Percentiles rank a stretch among this genome's conserved stretches.
Evolutionary conservation across 2,797 vertebrate genomes (phyloP).

Genomic region (Coregonus sp.): DNA sequence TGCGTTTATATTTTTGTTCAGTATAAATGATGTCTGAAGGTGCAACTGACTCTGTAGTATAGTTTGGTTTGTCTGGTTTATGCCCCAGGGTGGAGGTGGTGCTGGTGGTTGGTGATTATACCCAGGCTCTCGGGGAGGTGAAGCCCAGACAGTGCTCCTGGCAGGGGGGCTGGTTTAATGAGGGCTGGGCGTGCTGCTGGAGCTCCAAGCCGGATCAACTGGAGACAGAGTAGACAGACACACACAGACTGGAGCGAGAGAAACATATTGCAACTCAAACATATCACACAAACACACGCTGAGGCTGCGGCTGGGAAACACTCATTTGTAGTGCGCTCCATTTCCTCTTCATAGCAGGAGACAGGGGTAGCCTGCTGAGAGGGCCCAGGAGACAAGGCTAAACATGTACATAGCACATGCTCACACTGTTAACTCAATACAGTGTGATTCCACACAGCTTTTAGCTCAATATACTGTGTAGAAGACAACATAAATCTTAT

Average conservation of each 20-base stretch:
- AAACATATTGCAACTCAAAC: conserved; percentile 34
- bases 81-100: conserved; percentile 38
- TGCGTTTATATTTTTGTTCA: too few relatives aligned
- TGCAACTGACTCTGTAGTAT: conserved; percentile 15
- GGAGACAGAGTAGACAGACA: neutral
- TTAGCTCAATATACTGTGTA: neutral
- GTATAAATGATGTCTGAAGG: neutral
- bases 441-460: too few relatives aligned
- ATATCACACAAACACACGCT: conserved; percentile 26
- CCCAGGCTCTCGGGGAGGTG: conserved; percentile 40
- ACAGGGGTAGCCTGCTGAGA: neutral
- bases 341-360: conserved; percentile 46
- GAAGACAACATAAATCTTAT: neutral
- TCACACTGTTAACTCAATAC: too few relatives aligned
- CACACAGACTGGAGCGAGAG: conserved; percentile 23
- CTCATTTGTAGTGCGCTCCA: conserved; percentile 43
- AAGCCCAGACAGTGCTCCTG: conserved; percentile 48
- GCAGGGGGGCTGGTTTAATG: conserved; percentile 55
- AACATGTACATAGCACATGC: neutral
- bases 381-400: too few relatives aligned
- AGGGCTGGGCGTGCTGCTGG: conserved; percentile 44
- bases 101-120: conserved; percentile 59
- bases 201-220: conserved; percentile 43
- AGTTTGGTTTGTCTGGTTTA: neutral
- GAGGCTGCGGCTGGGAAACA: conserved; percentile 14